Base-by-base conservation (phyloP, 2,113 vertebrate genomes). In the Shinisaurus crocodilurus region DNA sequence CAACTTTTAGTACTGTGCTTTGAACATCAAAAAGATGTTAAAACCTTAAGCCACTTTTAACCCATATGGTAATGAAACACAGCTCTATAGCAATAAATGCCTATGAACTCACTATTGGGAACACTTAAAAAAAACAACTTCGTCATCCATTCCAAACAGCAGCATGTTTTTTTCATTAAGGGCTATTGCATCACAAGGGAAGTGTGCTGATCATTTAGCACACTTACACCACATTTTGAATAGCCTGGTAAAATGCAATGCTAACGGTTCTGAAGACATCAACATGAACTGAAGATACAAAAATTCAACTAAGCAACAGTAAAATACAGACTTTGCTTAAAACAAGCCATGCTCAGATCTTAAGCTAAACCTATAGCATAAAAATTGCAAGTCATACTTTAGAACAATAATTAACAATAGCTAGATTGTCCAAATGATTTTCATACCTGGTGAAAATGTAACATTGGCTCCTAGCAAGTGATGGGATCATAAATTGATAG, bases 41-140 rank as follows among this genome's bases (percentile, higher is more conserved):
- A 16, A 82, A 20, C 18, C 45, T 86, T 27, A 45, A 87, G 20
- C 16, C 40, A 57, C 23, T 43, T 9, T 8, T 87, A 6, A 94
- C 93, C 92, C 54, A 90, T 93, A 89, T 90, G 40, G 80, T 87
- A 89, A 16, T 15, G 25, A 65, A 12, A 43, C 37, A 72, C 29
- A 29, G 23, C 25, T 70, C 23, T 25, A 40, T 57, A 48, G 89
- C 70, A 93, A 90, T 82, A 69, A 89, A 32, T 82, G 82, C 2
- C 3, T 27, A 20, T 82, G 18, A 81, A 69, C 16, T 34, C 57
- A 90, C 94, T 40, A 91, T 0, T 79, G 4, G 20, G 40, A 79
- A 86, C 16, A 27, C 85, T 67, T 76, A 79, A 92, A 65, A 25
- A 93, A 94, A 95, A 93, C 29, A 92, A 85, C 23, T 45, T 85